Evolutionary conservation across 1,140 invertebrate genomes (phyloP).

Genomic region (Propsilocerus akamusi): DNA sequence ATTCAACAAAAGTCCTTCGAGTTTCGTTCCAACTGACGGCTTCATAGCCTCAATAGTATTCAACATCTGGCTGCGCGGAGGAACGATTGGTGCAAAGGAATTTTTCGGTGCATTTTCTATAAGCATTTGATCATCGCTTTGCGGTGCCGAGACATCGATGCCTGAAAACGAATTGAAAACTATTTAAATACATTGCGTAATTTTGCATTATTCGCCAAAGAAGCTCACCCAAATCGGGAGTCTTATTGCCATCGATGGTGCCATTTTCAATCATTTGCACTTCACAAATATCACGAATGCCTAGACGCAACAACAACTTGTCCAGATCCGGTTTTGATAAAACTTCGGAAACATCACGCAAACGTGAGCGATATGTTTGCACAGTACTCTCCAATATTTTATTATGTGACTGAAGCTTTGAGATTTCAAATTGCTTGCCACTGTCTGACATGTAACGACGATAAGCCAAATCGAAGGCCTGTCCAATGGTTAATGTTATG

Average conservation of each 20-base stretch:
- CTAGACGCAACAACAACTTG: slow-evolving; percentile 17
- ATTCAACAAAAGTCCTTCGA: slow-evolving; percentile 65
- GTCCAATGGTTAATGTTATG: slow-evolving; percentile 90
- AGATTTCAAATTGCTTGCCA: slow-evolving; percentile 30
- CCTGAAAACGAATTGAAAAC: neutral
- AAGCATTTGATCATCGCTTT: slow-evolving; percentile 24
- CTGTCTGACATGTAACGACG: slow-evolving; percentile 27
- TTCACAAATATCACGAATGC: slow-evolving; percentile 21
- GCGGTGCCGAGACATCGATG: slow-evolving; percentile 13
- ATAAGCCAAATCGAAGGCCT: slow-evolving; percentile 95
- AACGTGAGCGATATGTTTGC: slow-evolving; percentile 28
- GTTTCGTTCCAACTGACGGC: slow-evolving; percentile 52
- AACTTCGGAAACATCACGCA: slow-evolving; percentile 23
- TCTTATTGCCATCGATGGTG: slow-evolving; percentile 10
- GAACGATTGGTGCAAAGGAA: slow-evolving; percentile 37
- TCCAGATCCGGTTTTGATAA: slow-evolving; percentile 22
- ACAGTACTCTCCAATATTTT: slow-evolving; percentile 30
- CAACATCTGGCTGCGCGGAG: slow-evolving; percentile 36
- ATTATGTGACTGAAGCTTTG: slow-evolving; percentile 31
- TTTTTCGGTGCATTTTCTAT: slow-evolving; percentile 12
- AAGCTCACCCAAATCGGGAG: slow-evolving; percentile 3
- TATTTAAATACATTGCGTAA: neutral
- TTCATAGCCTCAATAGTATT: slow-evolving; percentile 26
- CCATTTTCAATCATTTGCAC: slow-evolving; percentile 8
- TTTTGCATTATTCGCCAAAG: neutral